These are phyloP conservation scores for Gallinago jamesoni DNA, from an alignment of 2,113 vertebrate species.

Conservation along the genomic window DNA sequence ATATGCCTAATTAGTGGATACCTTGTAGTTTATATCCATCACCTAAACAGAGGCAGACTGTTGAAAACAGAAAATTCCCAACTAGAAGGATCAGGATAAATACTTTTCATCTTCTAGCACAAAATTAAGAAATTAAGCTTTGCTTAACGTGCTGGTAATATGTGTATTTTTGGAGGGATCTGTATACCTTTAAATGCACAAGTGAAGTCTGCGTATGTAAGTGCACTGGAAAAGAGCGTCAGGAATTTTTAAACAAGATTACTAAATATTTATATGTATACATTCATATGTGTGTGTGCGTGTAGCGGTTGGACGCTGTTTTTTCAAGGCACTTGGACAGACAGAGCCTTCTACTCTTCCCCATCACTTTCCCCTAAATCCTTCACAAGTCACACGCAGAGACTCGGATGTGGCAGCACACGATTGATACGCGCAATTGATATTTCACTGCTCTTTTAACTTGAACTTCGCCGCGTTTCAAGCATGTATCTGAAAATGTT, in stretches of 20 bases:
- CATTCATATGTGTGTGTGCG: accelerated
- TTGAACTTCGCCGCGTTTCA: neutral
- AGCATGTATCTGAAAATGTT: neutral
- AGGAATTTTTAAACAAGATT: neutral
- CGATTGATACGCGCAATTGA: neutral
- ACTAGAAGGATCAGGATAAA: neutral
- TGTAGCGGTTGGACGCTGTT: neutral
- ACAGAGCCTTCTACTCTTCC: neutral
- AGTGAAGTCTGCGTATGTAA: neutral
- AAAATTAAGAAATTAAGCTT: neutral
- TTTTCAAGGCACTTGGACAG: neutral
- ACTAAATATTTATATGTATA: neutral
- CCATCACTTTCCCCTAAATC: neutral
- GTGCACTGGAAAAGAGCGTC: neutral
- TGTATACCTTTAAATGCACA: neutral
- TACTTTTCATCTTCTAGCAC: neutral
- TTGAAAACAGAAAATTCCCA: neutral
- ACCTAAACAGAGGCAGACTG: neutral
- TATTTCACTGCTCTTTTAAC: neutral
- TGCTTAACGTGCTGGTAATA: neutral
- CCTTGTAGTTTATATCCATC: neutral
- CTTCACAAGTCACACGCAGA: neutral
- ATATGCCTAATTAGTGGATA: neutral
- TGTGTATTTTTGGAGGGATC: neutral
- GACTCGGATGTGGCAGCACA: neutral